Evolutionary conservation across 1,140 invertebrate genomes (phyloP), one percentile per base, ranked within the genome.

Genomic region (Lutraria rhynchaena): DNA sequence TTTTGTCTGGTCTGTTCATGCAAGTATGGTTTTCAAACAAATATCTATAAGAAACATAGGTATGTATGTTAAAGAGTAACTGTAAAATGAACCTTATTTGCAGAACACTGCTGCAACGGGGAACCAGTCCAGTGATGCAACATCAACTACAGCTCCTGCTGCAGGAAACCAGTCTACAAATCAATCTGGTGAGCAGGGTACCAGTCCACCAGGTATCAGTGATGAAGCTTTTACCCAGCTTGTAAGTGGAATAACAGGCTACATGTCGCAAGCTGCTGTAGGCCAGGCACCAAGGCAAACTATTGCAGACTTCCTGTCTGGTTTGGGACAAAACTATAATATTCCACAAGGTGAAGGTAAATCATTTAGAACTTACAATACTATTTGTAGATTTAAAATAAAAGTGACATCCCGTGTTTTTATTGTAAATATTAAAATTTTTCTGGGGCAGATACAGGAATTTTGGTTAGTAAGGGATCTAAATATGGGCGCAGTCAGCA

Each of bases 231-330:
- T 91, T 75, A 82, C 86, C 22, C 86, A 86, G 31, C 76, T 91
- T 13, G 83, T 90, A 11, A 81, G 78, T 37, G 88, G 89, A 0
- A 90, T 91, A 24, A 85, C 85, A 27, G 60, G 46, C 37, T 82
- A 87, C 29, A 78, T 90, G 41, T 74, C 85, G 1, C 84, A 87
- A 33, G 85, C 88, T n/a, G 87, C 88, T 3, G 24, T 84, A 1
- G 90, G 90, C 22, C 85, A 87, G 37, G 83, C 82, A 41, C 73
- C 87, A 17, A 61, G 61, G 27, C 82, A 86, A 24, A 93, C 93
- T 24, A 90, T 94, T 44, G 90, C 93, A 19, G 90, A 93, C 60
- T 92, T 94, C 33, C 82, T 94, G n/a, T 87, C 90, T 55, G 89
- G 80, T 70, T 85, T 92, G 11, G 89, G 89, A 15, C 82, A 88